phyloP scores from a whole-genome alignment of 2,113 vertebrate species.

The Callaeas wilsoni region DNA sequence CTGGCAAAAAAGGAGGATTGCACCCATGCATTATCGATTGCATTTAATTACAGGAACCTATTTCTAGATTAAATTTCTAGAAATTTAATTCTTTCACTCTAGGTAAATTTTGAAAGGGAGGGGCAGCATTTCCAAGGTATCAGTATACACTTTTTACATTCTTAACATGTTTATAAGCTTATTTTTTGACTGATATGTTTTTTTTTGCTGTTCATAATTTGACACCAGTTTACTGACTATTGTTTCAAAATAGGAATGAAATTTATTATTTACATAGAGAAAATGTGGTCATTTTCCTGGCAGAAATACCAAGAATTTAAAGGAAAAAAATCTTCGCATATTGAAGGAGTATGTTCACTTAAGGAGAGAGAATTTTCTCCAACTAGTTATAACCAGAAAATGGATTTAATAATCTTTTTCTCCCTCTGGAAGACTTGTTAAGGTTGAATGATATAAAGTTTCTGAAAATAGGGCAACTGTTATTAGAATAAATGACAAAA shows the following conservation, averaged over 20 bases:
- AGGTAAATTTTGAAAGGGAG: not conserved
- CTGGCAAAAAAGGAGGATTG: not conserved
- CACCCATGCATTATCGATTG: not conserved
- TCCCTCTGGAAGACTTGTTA: constrained; percentile 16
- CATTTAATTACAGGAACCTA: not conserved
- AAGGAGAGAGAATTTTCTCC: not conserved
- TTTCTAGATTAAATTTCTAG: not conserved
- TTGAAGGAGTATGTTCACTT: not conserved
- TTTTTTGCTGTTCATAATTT: not conserved
- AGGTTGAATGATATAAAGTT: not conserved
- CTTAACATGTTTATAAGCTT: not conserved
- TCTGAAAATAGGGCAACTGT: constrained; percentile 32
- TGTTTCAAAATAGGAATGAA: not conserved
- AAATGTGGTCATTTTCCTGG: not conserved
- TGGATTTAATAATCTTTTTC: constrained; percentile 13
- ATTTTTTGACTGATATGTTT: not conserved
- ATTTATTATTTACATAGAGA: not conserved
- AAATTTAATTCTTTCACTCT: not conserved
- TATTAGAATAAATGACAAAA: constrained; percentile 38
- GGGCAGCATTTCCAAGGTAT: not conserved
- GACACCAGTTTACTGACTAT: not conserved
- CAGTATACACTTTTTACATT: not conserved
- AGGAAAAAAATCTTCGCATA: not conserved
- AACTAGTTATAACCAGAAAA: not conserved
- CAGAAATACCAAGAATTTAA: not conserved